Base-by-base conservation (phyloP, 2,888 invertebrate genomes). In the Ochropacha duplaris region DNA sequence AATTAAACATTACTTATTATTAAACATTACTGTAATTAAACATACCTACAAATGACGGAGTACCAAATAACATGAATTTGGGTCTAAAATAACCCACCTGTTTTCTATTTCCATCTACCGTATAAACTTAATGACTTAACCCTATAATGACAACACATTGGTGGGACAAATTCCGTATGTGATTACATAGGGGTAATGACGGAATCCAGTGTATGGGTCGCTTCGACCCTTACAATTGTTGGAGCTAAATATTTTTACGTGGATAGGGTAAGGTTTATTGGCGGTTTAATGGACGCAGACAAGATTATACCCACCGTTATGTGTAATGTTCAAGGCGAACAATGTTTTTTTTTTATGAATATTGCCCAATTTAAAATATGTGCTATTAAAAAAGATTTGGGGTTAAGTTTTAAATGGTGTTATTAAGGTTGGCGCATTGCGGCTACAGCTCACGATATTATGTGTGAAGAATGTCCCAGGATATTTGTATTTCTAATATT, bases 161-260 rank as follows among this genome's bases (percentile, higher is more conserved):
- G 64, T 57, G 62, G 57, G 58, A 66, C 55, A 69, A 69, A 79
- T 79, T 74, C 80, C 74, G 60, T 61, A 68, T 66, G 64, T 78
- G 80, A 79, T 79, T 80, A 78, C 74, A 62, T 58, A 60, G 31
- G 31, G 54, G 55, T 61, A 56, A 60, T 50, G 44, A 44, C 55
- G 28, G 54, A 24, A 52, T 52, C 14, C 54, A 22, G 22, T 12
- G 19, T 44, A 44, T 44, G 44, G 44, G 44, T 44, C 44, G 44
- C 44, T 8, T 19, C 19, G 65, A 66, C 71, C 73, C 66, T 61
- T 57, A 50, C 49, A 66, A 71, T 76, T 73, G 69, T 69, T 57
- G 57, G 60, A 72, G 57, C 50, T 49, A 57, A 68, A 79, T 68
- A 77, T 80, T 79, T 80, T 79, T 76, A 69, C 71, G 71, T 68